Base-by-base conservation (phyloP, 2,888 invertebrate species). In the Heteropelma amictum region DNA sequence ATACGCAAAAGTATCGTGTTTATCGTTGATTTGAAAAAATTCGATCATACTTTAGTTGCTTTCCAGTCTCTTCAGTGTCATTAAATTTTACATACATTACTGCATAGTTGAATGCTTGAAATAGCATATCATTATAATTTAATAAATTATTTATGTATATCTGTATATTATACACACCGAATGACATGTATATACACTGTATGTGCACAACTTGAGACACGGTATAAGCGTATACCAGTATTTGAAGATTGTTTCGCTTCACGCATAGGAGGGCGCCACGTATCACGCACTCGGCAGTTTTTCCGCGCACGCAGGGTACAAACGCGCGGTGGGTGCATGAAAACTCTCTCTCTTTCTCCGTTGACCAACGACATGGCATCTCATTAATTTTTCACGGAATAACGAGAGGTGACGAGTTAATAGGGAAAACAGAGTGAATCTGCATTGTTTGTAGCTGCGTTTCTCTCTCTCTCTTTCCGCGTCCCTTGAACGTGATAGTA, bases 181-280 rank as follows among this genome's bases (percentile, higher is more conserved):
- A n/a, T n/a, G n/a, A n/a, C n/a, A n/a, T n/a, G n/a, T n/a, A n/a
- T n/a, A n/a, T n/a, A n/a, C n/a, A n/a, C n/a, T n/a, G n/a, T n/a
- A n/a, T n/a, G n/a, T n/a, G n/a, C n/a, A n/a, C n/a, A n/a, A n/a
- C n/a, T n/a, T n/a, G n/a, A n/a, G n/a, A n/a, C n/a, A n/a, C n/a
- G n/a, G 26, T 30, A 23, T 47, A 35, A 14, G 28, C 30, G 21
- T 54, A 47, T 38, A 38, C 38, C n/a, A n/a, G 3, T 7, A n/a
- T 12, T 14, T 7, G 47, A 26, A 10, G 49, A 63, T 64, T 14
- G 56, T n/a, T n/a, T n/a, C 38, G 38, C 49, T 76, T 63, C 45
- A 80, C 79, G 81, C 80, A 79, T 79, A 80, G 74, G 87, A 85
- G 85, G 86, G 87, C 88, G 87, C 87, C 85, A 87, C 86, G 82